phyloP scores from a whole-genome alignment of 2,797 vertebrate genomes.

The Setipinna tenuifilis region DNA sequence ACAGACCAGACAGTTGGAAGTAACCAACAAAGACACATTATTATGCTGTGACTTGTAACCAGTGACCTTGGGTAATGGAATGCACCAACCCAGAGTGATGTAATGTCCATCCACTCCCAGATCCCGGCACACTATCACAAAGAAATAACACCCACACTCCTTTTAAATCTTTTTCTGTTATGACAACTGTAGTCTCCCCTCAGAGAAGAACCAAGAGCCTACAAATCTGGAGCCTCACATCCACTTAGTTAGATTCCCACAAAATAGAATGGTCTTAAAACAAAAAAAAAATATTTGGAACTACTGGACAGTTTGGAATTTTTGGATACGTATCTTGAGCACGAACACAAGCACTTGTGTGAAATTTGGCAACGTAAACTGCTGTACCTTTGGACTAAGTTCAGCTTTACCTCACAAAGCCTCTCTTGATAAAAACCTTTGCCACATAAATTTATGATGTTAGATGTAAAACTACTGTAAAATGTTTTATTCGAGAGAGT shows the following conservation, averaged over 20 bases:
- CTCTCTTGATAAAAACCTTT: neutral
- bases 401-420: neutral
- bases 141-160: neutral
- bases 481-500: slow-evolving; percentile 11
- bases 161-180: slow-evolving; percentile 17
- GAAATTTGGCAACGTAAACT: neutral
- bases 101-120: neutral
- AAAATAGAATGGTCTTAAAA: neutral
- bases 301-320: neutral
- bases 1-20: neutral
- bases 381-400: neutral
- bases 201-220: neutral
- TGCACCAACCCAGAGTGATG: neutral
- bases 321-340: neutral
- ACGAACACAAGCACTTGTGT: neutral
- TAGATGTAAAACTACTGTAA: slow-evolving; percentile 16
- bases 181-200: neutral
- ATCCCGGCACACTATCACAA: neutral
- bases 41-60: neutral
- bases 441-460: neutral
- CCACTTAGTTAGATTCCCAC: neutral
- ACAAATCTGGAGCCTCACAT: neutral
- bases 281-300: neutral
- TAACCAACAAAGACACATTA: neutral
- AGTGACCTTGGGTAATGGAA: neutral